phyloP scores from a whole-genome alignment of 2,888 invertebrate species.

The Eudiplozoon nipponicum region DNA sequence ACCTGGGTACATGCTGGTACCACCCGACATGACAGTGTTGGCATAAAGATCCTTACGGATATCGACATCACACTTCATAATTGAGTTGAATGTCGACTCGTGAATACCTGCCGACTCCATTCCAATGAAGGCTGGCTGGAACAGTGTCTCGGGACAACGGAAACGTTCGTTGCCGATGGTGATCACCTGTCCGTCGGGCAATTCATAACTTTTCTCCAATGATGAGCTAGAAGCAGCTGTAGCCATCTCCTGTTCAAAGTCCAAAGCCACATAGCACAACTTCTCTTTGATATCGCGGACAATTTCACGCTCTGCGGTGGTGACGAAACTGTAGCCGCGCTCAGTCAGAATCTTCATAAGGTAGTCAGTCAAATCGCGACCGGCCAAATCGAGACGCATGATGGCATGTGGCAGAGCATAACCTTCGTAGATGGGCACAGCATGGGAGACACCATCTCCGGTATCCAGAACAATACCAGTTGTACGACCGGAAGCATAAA shows the following conservation, averaged over 20 bases:
- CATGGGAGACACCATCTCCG: slow-evolving; percentile 67
- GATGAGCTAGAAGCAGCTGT: slow-evolving; percentile 55
- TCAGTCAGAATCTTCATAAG: slow-evolving; percentile 65
- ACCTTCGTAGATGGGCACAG: slow-evolving; percentile 66
- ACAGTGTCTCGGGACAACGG: slow-evolving; percentile 17
- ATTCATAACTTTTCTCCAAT: slow-evolving; percentile 56
- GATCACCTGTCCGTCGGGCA: slow-evolving; percentile 45
- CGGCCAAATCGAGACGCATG: slow-evolving; percentile 68
- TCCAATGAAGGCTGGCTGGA: slow-evolving; percentile 17
- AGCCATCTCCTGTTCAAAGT: slow-evolving; percentile 70
- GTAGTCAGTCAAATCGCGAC: slow-evolving; percentile 68
- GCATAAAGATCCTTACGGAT: slow-evolving; percentile 16
- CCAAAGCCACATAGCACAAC: slow-evolving; percentile 55
- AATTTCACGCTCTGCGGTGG: slow-evolving; percentile 46
- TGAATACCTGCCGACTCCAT: slow-evolving; percentile 15
- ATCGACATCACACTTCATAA: slow-evolving; percentile 17
- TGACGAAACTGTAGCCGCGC: slow-evolving; percentile 69
- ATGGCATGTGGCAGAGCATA: slow-evolving; percentile 68
- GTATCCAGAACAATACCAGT: slow-evolving; percentile 53
- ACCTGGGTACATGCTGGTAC: slow-evolving; percentile 71
- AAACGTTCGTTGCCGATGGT: slow-evolving; percentile 17
- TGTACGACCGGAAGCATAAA: slow-evolving; percentile 17
- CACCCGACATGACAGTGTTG: slow-evolving; percentile 31
- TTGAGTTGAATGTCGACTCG: slow-evolving; percentile 7
- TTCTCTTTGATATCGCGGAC: slow-evolving; percentile 71